Conservation (phyloP, 2,113 vertebrate genomes). For the Muntiacus reevesi region DNA sequence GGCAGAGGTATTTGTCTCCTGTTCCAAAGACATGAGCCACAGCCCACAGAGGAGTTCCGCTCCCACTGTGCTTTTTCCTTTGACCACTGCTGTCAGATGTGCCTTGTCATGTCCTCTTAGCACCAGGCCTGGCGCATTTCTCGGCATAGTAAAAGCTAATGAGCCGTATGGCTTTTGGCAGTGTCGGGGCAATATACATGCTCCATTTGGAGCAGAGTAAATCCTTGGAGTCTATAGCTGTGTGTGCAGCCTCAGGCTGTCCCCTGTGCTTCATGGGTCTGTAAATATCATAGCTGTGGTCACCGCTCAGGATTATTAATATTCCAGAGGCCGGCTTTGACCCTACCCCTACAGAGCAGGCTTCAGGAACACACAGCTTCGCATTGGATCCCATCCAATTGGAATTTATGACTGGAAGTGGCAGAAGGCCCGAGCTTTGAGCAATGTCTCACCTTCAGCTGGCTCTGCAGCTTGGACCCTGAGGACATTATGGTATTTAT, state of each 20-base stretch:
- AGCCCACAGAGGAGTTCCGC: constrained; percentile 45
- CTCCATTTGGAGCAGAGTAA: constrained; percentile 77
- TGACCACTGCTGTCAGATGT: constrained; percentile 75
- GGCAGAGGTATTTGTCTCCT: neutral
- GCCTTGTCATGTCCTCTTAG: constrained; percentile 79
- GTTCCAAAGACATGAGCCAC: constrained; percentile 58
- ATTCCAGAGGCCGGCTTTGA: constrained; percentile 53
- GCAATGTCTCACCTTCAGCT: constrained; percentile 32
- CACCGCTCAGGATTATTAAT: constrained; percentile 70
- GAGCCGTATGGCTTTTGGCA: constrained; percentile 79
- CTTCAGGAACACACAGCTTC: constrained; percentile 40
- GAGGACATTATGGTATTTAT: constrained; percentile 19
- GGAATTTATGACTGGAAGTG: constrained; percentile 47
- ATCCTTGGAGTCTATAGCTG: constrained; percentile 73
- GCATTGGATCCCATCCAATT: neutral
- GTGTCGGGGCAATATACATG: constrained; percentile 65
- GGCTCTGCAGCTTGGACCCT: neutral
- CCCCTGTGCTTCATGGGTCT: constrained; percentile 58
- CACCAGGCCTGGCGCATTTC: constrained; percentile 76
- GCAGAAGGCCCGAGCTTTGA: neutral
- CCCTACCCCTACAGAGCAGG: constrained; percentile 34
- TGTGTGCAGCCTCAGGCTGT: constrained; percentile 68
- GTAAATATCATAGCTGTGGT: constrained; percentile 72
- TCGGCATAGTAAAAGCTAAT: constrained; percentile 82
- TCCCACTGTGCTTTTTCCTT: constrained; percentile 71